These are phyloP conservation scores for Florisuga fusca DNA, from an alignment of 2,797 vertebrate genomes.

Conservation along the genomic window DNA sequence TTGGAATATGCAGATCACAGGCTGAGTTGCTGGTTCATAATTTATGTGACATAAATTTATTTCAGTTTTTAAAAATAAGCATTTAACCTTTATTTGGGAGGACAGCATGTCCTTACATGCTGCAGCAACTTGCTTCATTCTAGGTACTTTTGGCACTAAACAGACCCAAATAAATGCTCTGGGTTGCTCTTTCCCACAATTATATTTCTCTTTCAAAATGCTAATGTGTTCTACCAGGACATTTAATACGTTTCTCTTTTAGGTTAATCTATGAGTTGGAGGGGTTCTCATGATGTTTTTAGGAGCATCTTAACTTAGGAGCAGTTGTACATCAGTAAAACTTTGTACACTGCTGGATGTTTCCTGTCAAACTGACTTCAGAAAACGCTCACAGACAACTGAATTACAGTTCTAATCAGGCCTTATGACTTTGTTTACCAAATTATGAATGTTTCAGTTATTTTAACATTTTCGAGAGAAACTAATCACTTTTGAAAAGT, in stretches of 20 bases:
- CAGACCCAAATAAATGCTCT: not conserved
- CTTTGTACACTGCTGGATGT: not conserved
- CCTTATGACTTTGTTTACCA: not conserved
- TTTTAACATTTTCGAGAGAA: not conserved
- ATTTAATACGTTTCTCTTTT: not conserved
- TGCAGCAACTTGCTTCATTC: not conserved
- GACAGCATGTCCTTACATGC: not conserved
- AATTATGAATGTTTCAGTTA: not conserved
- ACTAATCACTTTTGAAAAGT: not conserved
- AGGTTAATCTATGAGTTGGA: not conserved
- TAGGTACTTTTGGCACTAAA: not conserved
- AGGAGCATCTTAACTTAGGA: not conserved
- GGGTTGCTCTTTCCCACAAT: not conserved
- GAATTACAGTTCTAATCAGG: not conserved
- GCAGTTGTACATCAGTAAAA: not conserved
- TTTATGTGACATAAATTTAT: not conserved
- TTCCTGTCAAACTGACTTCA: not conserved
- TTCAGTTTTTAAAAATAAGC: not conserved
- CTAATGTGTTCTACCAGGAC: not conserved
- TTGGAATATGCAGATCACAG: not conserved
- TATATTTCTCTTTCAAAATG: not conserved
- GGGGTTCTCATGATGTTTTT: not conserved
- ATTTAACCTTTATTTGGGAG: not conserved
- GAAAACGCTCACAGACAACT: not conserved
- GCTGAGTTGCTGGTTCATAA: not conserved